A percentile compares a stretch with the other conserved stretches of the same genome.
These are phyloP conservation scores for Trachelus tabidus DNA, from an alignment of 2,888 invertebrate species.

Conservation along the genomic window DNA sequence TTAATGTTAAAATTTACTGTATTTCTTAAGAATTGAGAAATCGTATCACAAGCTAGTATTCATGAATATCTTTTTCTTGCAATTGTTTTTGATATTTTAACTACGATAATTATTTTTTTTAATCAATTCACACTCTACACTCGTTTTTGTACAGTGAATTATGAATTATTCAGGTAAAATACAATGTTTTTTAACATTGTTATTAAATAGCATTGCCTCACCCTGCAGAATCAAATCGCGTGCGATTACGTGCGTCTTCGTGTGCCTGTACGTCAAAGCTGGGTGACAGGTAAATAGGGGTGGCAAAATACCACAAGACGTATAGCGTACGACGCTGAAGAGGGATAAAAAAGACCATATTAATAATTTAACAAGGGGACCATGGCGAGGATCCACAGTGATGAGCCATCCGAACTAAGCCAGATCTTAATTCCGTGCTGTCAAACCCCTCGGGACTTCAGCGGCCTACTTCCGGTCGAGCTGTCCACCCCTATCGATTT, in stretches of 20 bases:
- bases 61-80: background rate
- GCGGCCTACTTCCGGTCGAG: constrained; percentile 43
- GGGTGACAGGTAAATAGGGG: background rate
- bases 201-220: background rate
- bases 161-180: background rate
- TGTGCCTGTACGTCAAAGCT: background rate
- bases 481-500: constrained; percentile 40
- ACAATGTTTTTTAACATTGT: background rate
- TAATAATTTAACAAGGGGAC: background rate
- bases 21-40: background rate
- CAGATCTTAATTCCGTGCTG: constrained; percentile 20
- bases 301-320: background rate
- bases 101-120: background rate
- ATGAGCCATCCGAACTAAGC: background rate
- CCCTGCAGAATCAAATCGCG: background rate
- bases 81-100: background rate
- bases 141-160: background rate
- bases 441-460: constrained; percentile 27
- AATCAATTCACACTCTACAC: background rate
- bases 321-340: background rate
- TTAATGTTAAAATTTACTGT: background rate
- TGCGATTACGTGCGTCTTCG: no score
- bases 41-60: background rate
- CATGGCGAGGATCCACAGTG: background rate
- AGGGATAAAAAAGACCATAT: background rate